Base-by-base conservation (phyloP, 2,797 vertebrate genomes). In the Argentina silus region DNA sequence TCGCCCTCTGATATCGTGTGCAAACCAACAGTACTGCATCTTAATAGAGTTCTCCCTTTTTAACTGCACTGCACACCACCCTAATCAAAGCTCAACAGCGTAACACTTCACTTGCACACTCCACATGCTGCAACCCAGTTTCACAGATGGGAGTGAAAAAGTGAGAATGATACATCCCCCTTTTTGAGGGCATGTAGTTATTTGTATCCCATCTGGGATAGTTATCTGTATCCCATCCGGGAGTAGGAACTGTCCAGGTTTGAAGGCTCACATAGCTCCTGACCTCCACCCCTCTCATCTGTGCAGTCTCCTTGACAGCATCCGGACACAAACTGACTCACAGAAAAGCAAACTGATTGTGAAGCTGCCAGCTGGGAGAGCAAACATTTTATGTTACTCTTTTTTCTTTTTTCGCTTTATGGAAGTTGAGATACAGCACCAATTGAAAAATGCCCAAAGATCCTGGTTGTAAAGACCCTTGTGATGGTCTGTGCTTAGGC, bases 301-400 rank as follows among this genome's bases (percentile, higher is more conserved):
- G 11, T 6, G 3, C 48, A 4, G 12, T 73, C 74, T 78, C 77
- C 74, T 81, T 81, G 77, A 78, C 80, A 78, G 73, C 73, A 47
- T 56, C n/a, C 23, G 45, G 70, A 53, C 51, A 53, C 51, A 15
- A 12, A 53, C 51, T 15, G 15, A 53, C 15, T 53, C 51, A 15
- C 59, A 57, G 66, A 15, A 8, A 45, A 45, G 7, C 69, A 43
- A 17, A 73, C 74, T 82, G 73, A 74, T 76, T 82, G 80, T 76
- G 76, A 82, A 76, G 77, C 70, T 76, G 67, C 63, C 70, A 78
- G 80, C 65, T 53, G 71, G 74, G 78, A 72, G 51, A 53, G 51
- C 51, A 76, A 81, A 81, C n/a, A n/a, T n/a, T n/a, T n/a, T n/a
- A 36, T 36, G 27, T 36, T 36, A 36, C 27, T 36, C 27, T 36